A percentile compares a stretch with the other conserved stretches of the same genome.
Conservation (phyloP, 2,113 vertebrate genomes). For the Geococcyx californianus region DNA sequence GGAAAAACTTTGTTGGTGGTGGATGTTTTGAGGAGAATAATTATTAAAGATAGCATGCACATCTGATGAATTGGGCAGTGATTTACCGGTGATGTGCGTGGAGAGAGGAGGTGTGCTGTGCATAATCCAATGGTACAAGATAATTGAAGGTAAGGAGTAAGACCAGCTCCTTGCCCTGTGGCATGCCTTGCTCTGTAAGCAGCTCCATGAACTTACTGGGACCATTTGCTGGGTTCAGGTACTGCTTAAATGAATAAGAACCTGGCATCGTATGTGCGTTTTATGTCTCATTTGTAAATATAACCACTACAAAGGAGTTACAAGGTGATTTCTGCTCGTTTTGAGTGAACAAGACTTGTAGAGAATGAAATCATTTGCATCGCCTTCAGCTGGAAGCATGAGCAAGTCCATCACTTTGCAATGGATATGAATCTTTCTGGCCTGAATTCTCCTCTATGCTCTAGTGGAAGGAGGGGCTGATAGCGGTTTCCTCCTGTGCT, state of each 20-base stretch:
- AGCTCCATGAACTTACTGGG: background rate
- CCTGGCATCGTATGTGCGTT: accelerated
- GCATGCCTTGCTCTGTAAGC: background rate
- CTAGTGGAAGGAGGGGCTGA: background rate
- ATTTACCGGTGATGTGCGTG: background rate
- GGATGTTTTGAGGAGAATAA: background rate
- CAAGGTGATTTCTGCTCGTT: slow-evolving; percentile 2
- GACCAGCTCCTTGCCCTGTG: accelerated
- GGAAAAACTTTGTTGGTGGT: slow-evolving; percentile 54
- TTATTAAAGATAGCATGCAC: background rate
- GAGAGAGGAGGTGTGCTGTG: background rate
- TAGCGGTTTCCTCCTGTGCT: background rate
- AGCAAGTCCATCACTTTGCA: background rate
- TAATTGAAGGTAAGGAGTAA: background rate
- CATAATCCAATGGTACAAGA: background rate
- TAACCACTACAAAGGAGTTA: background rate
- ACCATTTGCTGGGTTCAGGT: background rate
- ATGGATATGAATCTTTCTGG: background rate
- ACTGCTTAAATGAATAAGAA: background rate
- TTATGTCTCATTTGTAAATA: slow-evolving; percentile 2
- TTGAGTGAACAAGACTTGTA: background rate
- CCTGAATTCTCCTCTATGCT: background rate
- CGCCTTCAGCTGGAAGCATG: background rate
- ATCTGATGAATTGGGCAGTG: background rate
- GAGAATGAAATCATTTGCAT: background rate